A percentile compares a stretch with the other conserved stretches of the same genome.
Evolutionary conservation across 53 echinoderm and acorn worm genomes (phyloP).

Genomic region (Glandiceps talaboti): DNA sequence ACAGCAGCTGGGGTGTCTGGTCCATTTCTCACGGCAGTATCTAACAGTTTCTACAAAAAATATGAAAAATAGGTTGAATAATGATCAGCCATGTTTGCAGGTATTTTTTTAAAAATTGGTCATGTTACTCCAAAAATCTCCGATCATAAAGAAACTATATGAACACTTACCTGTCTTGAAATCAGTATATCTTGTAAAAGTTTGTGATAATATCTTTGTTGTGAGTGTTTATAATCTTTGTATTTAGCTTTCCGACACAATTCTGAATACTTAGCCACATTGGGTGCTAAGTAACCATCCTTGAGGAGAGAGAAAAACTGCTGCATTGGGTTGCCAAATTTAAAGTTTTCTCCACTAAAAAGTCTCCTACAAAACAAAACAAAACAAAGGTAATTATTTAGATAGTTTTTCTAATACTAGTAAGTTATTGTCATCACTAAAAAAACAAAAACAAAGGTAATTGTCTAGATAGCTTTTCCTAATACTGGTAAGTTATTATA

Average conservation of each 20-base stretch:
- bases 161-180: constrained; percentile 34
- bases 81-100: constrained; percentile 36
- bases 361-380: constrained; percentile 65
- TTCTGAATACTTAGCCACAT: constrained; percentile 29
- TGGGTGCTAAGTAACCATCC: constrained; percentile 25
- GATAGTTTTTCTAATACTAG: background rate
- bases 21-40: constrained; percentile 40
- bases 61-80: background rate
- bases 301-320: constrained; percentile 22
- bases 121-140: too few species aligned
- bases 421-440: too few species aligned
- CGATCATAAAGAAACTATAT: too few species aligned
- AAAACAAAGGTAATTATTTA: too few species aligned
- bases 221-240: constrained; percentile 37
- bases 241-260: constrained; percentile 30
- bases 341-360: constrained; percentile 65
- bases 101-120: constrained; percentile 44
- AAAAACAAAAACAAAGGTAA: too few species aligned
- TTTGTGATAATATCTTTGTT: constrained; percentile 39
- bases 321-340: constrained; percentile 54
- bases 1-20: constrained; percentile 45
- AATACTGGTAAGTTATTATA: too few species aligned
- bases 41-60: constrained; percentile 38
- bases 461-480: too few species aligned
- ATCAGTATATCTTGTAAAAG: constrained; percentile 50